Evolutionary conservation across 2,797 vertebrate species (phyloP), one percentile per base, ranked within the genome.

Genomic region (Pseudopleuronectes americanus): DNA sequence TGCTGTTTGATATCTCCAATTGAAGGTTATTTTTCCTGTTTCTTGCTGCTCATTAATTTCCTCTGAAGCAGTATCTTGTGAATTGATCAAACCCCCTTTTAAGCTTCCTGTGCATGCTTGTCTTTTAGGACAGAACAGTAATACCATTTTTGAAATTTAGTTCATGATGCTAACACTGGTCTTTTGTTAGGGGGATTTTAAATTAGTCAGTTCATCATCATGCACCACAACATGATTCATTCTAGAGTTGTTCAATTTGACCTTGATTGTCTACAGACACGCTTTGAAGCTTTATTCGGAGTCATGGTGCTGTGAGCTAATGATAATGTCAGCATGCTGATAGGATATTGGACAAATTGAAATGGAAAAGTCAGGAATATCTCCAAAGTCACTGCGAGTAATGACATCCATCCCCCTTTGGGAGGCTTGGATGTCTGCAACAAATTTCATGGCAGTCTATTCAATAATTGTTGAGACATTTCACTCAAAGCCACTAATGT

Each of bases 1-100:
- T 43, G n/a, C 43, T 3, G 22, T 75, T 77, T 79, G 47, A 76
- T 81, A 67, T 57, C 16, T 4, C 24, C 54, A 31, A 64, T 54
- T 64, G 58, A 74, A 74, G 58, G 70, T 47, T 47, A 49, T 67
- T 62, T 52, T 47, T 23, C 21, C n/a, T 48, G 17, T 8, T 49
- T 59, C 4, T 43, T 23, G 22, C n/a, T 66, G 45, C 47, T 66
- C 49, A 51, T 22, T 22, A 51, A 51, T 4, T 51, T 23, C 3
- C 21, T 71, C 24, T 68, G 71, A 81, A 74, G 62, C 43, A 51
- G 23, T 47, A 23, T 57, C 54, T 36, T 28, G 7, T 64, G 41
- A 59, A 65, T 24, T 24, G 52, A 51, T 61, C 38, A 36, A 16
- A 76, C 26, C 16, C 17, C 21, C 21, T 24, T 21, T 24, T 41